phyloP scores from a whole-genome alignment of 2,113 vertebrate species.

The Toxotes jaculatrix region DNA sequence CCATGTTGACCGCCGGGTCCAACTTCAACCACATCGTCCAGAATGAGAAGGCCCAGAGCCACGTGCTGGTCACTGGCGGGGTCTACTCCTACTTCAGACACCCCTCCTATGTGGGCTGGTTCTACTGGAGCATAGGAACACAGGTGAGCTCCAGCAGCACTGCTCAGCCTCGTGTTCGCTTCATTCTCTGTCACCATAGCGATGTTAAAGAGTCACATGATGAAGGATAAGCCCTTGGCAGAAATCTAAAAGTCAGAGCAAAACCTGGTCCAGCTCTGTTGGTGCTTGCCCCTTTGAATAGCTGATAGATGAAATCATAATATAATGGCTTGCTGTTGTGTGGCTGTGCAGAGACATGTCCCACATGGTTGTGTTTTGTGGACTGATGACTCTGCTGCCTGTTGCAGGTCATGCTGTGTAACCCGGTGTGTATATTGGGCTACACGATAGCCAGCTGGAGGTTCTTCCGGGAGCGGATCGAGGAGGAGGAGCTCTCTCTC shows the following conservation, averaged over 20 bases:
- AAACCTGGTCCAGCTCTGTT: too few relatives aligned
- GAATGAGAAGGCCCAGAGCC: conserved; percentile 95
- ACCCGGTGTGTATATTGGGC: conserved; percentile 91
- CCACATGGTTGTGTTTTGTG: not conserved
- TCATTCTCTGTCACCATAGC: not conserved
- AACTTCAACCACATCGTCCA: conserved; percentile 99
- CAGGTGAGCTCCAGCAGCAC: conserved; percentile 82
- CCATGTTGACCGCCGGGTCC: conserved; percentile 97
- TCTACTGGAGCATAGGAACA: conserved; percentile 99
- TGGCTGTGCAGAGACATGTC: not conserved
- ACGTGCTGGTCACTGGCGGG: conserved; percentile 93
- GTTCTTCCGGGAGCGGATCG: conserved; percentile 96
- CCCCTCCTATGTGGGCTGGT: conserved; percentile 98
- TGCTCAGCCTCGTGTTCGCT: not conserved
- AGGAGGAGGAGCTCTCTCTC: conserved; percentile 94
- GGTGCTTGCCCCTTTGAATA: too few relatives aligned
- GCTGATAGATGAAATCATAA: too few relatives aligned
- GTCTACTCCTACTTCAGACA: conserved; percentile 96
- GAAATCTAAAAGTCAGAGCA: too few relatives aligned
- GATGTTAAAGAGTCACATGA: not conserved
- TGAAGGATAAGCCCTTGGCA: too few relatives aligned
- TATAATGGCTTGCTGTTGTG: not conserved
- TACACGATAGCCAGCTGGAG: conserved; percentile 95
- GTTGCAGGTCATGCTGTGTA: conserved; percentile 92
- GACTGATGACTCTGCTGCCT: not conserved